Conservation (phyloP, 2,797 vertebrate species). For the Acanthis flammea region DNA sequence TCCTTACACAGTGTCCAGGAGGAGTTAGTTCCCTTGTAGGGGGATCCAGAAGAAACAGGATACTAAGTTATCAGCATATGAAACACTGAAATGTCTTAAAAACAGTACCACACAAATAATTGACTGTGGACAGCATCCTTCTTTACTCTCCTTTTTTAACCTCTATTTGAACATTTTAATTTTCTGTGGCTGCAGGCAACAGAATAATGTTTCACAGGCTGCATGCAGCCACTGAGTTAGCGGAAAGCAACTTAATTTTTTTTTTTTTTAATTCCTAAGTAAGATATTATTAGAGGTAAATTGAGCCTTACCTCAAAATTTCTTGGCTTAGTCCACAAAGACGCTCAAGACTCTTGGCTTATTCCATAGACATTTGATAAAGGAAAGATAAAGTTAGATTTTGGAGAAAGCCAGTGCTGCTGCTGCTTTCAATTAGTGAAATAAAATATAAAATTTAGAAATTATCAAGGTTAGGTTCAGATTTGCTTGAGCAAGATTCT, state of each 20-base stretch:
- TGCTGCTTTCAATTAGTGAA: slow-evolving; percentile 1
- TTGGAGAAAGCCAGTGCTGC: neutral
- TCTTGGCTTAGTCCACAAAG: neutral
- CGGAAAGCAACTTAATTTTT: neutral
- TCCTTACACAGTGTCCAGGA: neutral
- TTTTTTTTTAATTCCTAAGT: neutral
- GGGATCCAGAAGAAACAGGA: neutral
- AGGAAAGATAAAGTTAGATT: neutral
- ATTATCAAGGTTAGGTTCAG: neutral
- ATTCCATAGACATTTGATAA: neutral
- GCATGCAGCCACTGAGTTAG: neutral
- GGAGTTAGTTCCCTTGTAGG: neutral
- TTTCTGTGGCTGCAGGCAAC: neutral
- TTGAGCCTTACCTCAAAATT: neutral
- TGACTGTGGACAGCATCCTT: neutral
- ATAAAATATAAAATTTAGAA: slow-evolving; percentile 9
- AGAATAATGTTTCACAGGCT: neutral
- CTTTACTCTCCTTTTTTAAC: neutral
- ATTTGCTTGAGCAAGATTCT: neutral
- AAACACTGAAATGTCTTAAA: neutral
- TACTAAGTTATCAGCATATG: neutral
- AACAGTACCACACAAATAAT: neutral
- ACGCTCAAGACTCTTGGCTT: neutral
- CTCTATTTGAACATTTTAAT: neutral
- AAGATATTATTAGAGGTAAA: neutral